Evolutionary conservation across 2,797 vertebrate genomes (phyloP).

Genomic region (Micromesistius poutassou): DNA sequence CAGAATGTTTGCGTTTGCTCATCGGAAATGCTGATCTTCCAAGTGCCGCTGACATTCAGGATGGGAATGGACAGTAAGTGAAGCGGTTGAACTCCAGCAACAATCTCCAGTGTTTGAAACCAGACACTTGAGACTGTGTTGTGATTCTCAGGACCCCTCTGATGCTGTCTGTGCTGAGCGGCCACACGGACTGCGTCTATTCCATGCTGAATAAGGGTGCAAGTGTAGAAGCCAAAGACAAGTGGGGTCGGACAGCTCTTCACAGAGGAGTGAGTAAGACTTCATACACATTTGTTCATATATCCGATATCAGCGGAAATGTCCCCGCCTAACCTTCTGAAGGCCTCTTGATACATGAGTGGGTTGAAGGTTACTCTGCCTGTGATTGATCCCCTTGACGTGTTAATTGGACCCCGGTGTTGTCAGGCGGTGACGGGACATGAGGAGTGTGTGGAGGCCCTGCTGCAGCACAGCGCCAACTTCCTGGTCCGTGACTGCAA

Average conservation of each 20-base stretch:
- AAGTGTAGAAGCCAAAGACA: slow-evolving; percentile 96
- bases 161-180: slow-evolving; percentile 94
- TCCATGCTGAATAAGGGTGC: slow-evolving; percentile 96
- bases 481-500: slow-evolving; percentile 86
- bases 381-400: background rate
- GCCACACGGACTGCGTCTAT: slow-evolving; percentile 95
- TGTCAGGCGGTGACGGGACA: slow-evolving; percentile 92
- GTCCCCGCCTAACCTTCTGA: background rate
- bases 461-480: slow-evolving; percentile 93
- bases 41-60: slow-evolving; percentile 95
- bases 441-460: slow-evolving; percentile 93
- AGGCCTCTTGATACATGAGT: background rate
- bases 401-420: slow-evolving; percentile 6
- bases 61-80: slow-evolving; percentile 95
- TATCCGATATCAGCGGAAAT: background rate
- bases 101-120: background rate
- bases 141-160: slow-evolving; percentile 82
- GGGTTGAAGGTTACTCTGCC: background rate
- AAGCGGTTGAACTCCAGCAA: background rate
- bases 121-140: background rate
- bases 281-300: slow-evolving; percentile 6
- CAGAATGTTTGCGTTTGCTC: slow-evolving; percentile 93
- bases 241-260: slow-evolving; percentile 92
- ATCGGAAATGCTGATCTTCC: slow-evolving; percentile 96
- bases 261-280: slow-evolving; percentile 87